Base-by-base conservation (phyloP, 2,797 vertebrate species). In the Scarus forsteni region DNA sequence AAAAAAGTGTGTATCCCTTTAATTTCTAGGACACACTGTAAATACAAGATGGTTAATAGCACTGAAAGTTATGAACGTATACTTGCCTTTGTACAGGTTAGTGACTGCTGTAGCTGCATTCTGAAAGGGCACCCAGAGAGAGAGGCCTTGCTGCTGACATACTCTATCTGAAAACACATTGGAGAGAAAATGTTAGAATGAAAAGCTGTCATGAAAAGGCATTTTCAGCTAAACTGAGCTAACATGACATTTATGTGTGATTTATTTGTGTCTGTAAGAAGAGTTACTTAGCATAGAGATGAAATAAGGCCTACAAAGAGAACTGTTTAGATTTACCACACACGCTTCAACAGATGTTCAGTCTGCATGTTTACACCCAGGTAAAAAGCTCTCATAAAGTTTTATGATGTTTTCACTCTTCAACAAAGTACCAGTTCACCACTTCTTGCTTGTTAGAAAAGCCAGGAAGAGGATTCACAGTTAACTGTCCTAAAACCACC, bases 81-180 rank as follows among this genome's bases (percentile, higher is more conserved):
- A 81, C 88, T 94, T 95, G 96, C 98, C 98, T 98, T 98, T 99
- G 81, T 99, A 99, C 71, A 99, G 94, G 81, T 98, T 99, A 84
- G 98, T 99, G 94, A 99, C 98, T 34, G 98, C 97, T 50, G 98
- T 98, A 84, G 98, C 98, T 56, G 98, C 98, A 70, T 98, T 99
- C 91, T 99, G 98, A 91, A 99, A 99, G 53, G 98, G 97, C 70
- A 97, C 96, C 98, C 98, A 99, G 62, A 99, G 95, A 70, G 98
- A 98, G 63, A 98, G 96, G 71, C 97, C 97, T 91, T 99, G 98
- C 90, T 99, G 98, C 90, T 99, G 98, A 94, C 98, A 99, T 80
- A 98, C 98, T 73, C 98, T 92, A 92, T 99, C 98, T 99, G 95
- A 13, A 56, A 77, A 81, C 46, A 3, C 19, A 27, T 73, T 56